phyloP scores from a whole-genome alignment of 2,113 vertebrate species.

The Grammomys surdaster region DNA sequence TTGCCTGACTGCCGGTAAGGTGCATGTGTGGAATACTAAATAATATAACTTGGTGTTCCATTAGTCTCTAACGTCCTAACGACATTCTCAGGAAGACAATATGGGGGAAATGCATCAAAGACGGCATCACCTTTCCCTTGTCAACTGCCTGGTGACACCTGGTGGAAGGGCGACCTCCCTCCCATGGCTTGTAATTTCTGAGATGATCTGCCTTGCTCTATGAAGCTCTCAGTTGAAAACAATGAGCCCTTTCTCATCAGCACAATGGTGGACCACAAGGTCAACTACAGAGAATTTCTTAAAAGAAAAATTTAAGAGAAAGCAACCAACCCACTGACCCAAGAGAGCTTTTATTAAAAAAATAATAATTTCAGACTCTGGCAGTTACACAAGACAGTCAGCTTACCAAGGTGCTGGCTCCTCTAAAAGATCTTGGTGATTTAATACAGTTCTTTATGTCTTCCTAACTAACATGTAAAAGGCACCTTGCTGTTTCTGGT shows the following conservation, averaged over 20 bases:
- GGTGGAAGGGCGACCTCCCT: background rate
- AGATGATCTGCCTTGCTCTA: constrained; percentile 1
- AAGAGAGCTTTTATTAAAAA: constrained; percentile 53
- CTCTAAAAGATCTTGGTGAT: background rate
- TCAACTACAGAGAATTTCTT: constrained; percentile 60
- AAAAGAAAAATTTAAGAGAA: constrained; percentile 59
- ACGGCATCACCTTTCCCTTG: background rate
- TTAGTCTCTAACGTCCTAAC: constrained; percentile 17
- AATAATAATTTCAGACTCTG: constrained; percentile 28
- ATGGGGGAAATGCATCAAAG: background rate
- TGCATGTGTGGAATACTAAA: constrained; percentile 70
- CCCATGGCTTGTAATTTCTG: constrained; percentile 14
- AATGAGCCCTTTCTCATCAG: constrained; percentile 26
- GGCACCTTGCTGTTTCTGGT: background rate
- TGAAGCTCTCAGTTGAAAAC: constrained; percentile 42
- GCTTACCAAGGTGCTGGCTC: constrained; percentile 1
- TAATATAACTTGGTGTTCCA: background rate
- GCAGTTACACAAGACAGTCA: background rate
- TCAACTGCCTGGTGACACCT: background rate
- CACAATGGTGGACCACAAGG: constrained; percentile 41
- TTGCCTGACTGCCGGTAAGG: constrained; percentile 69
- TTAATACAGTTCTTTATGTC: background rate
- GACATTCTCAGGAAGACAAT: background rate
- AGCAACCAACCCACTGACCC: constrained; percentile 44
- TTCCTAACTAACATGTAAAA: background rate